Percentiles rank a stretch among this genome's conserved stretches.
Evolutionary conservation across 1,140 invertebrate species (phyloP).

Genomic region (Mizuhopecten yessoensis): DNA sequence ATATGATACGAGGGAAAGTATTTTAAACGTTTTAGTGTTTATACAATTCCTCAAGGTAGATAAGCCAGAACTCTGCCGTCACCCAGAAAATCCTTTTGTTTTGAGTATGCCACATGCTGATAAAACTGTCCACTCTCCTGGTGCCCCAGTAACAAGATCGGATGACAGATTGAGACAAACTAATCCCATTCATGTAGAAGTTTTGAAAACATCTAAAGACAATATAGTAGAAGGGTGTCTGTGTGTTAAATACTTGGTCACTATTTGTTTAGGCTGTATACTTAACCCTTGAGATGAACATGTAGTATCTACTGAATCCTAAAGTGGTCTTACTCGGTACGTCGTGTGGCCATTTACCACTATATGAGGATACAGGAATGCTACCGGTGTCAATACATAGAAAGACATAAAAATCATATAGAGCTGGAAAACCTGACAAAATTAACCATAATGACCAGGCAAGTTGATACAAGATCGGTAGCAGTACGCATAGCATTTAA

Average conservation of each 20-base stretch:
- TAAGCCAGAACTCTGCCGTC: background rate
- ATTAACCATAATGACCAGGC: too few species aligned
- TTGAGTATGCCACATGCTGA: background rate
- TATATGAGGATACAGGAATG: conserved; percentile 1
- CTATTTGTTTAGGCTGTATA: conserved; percentile 17
- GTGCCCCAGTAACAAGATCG: background rate
- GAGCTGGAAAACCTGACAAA: too few species aligned
- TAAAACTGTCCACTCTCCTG: background rate
- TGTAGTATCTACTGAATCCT: background rate
- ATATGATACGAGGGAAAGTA: background rate
- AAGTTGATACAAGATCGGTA: too few species aligned
- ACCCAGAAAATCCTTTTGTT: background rate
- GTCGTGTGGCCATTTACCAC: background rate
- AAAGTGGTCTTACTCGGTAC: background rate
- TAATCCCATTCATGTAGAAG: background rate
- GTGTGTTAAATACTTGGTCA: background rate
- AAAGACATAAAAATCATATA: too few species aligned
- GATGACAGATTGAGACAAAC: background rate
- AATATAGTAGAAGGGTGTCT: background rate
- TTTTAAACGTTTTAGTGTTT: background rate
- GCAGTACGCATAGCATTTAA: too few species aligned
- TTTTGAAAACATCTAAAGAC: background rate
- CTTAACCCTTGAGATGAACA: background rate
- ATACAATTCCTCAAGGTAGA: too few species aligned
- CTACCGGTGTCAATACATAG: background rate